Conservation (phyloP, 2,113 vertebrate species). For the Macquaria australasica region DNA sequence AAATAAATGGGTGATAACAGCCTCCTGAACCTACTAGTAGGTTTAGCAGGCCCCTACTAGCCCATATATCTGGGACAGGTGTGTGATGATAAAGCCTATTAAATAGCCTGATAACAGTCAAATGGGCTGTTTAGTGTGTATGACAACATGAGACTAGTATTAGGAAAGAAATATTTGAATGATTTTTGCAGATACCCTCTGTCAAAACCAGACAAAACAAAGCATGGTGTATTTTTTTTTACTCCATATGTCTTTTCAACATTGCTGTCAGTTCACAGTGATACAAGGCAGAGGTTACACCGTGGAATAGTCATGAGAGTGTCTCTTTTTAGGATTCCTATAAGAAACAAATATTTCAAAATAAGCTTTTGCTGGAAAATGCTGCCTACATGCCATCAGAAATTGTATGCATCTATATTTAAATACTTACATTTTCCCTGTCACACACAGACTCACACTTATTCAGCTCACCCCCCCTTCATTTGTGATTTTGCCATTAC, state of each 20-base stretch:
- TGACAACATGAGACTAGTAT: not conserved
- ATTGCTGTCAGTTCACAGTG: conserved; percentile 22
- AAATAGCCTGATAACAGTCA: no score
- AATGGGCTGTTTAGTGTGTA: not conserved
- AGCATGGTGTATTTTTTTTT: not conserved
- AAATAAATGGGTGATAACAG: no score
- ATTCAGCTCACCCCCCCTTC: conserved; percentile 13
- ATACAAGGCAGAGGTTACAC: conserved; percentile 24
- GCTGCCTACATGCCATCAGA: conserved; percentile 3
- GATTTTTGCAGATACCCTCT: not conserved
- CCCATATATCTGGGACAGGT: no score
- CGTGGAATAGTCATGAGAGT: conserved; percentile 28
- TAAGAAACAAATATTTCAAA: conserved; percentile 19
- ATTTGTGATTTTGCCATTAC: conserved; percentile 59
- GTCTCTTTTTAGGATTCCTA: conserved; percentile 17
- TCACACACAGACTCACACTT: conserved; percentile 30
- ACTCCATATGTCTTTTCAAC: conserved; percentile 16
- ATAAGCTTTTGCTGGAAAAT: conserved; percentile 12
- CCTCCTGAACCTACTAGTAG: no score
- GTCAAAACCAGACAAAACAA: conserved; percentile 28
- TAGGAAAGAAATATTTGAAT: not conserved
- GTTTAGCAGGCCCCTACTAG: no score
- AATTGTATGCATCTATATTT: conserved; percentile 39
- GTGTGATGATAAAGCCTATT: no score
- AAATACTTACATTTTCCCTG: conserved; percentile 29